Percentiles rank a stretch among this genome's conserved stretches.
Conservation (phyloP, 2,797 vertebrate genomes). For the Setipinna tenuifilis region DNA sequence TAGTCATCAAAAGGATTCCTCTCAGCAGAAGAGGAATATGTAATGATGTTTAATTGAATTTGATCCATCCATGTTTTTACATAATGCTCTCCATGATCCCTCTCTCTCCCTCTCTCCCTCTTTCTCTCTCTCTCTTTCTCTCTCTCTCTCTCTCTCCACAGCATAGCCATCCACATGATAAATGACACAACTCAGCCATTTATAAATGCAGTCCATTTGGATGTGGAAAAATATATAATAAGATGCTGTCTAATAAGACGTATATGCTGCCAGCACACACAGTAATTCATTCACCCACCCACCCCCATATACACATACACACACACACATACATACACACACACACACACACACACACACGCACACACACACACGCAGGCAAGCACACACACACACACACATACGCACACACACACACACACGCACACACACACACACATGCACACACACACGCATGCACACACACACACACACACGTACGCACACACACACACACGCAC, state of each 20-base stretch:
- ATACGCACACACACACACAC: slow-evolving; percentile 25
- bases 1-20: slow-evolving; percentile 20
- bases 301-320: slow-evolving; percentile 3
- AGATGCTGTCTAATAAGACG: slow-evolving; percentile 63
- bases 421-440: not conserved
- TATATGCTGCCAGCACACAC: slow-evolving; percentile 50
- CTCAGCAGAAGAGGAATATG: slow-evolving; percentile 34
- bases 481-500: slow-evolving; percentile 33
- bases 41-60: slow-evolving; percentile 49
- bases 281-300: slow-evolving; percentile 44
- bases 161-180: slow-evolving; percentile 50
- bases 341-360: slow-evolving; percentile 35
- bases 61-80: slow-evolving; percentile 24
- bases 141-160: slow-evolving; percentile 15
- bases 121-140: not conserved
- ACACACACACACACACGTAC: not conserved
- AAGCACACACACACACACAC: not conserved
- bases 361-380: not conserved
- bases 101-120: not conserved
- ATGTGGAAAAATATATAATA: slow-evolving; percentile 59
- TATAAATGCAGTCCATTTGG: slow-evolving; percentile 60
- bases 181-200: slow-evolving; percentile 57
- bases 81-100: not conserved
- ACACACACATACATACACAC: not conserved
- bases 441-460: slow-evolving; percentile 1